phyloP scores from a whole-genome alignment of 2,888 invertebrate genomes.

The Xestia sexstrigata region DNA sequence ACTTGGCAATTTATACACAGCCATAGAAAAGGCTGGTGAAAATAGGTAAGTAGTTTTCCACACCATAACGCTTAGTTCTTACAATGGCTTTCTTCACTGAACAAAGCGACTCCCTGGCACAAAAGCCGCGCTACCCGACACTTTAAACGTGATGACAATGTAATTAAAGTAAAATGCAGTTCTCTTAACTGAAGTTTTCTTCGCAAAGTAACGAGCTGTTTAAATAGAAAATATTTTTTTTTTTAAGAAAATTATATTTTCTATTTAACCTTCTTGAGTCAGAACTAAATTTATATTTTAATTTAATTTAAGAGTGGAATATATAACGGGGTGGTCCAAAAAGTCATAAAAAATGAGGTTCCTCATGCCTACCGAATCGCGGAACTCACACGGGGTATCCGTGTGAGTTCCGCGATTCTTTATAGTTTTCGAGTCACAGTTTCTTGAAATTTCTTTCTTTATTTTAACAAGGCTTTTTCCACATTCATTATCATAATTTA shows the following conservation, averaged over 20 bases:
- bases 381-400: too few relatives aligned
- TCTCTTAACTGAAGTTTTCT: neutral
- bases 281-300: too few relatives aligned
- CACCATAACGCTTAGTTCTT: neutral
- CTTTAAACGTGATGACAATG: conserved; percentile 1
- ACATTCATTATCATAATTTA: too few relatives aligned
- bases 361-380: too few relatives aligned
- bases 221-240: too few relatives aligned
- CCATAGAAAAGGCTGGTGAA: neutral
- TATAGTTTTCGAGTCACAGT: too few relatives aligned
- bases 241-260: neutral
- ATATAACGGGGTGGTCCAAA: neutral
- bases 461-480: too few relatives aligned
- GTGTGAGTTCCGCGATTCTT: too few relatives aligned
- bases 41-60: neutral
- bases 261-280: neutral
- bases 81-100: neutral
- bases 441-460: too few relatives aligned
- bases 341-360: too few relatives aligned
- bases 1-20: neutral
- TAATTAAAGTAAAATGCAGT: conserved; percentile 17
- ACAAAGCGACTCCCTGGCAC: conserved; percentile 24
- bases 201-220: neutral
- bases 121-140: conserved; percentile 1
- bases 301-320: neutral